A percentile compares a stretch with the other conserved stretches of the same genome.
phyloP scores from a whole-genome alignment of 2,113 vertebrate species.

The Corythoichthys haematopterus region DNA sequence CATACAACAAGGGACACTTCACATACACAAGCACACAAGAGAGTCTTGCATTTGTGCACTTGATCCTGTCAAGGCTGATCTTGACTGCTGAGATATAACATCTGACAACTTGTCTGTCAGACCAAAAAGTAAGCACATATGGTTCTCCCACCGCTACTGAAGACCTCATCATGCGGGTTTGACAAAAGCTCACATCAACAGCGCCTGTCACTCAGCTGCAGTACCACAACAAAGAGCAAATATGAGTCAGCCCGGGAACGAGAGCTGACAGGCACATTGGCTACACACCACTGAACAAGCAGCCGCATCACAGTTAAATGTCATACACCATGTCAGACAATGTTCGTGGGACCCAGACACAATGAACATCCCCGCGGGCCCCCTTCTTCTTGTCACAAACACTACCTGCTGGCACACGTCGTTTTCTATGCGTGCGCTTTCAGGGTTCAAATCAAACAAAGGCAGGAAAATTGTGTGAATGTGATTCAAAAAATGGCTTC shows the following conservation, averaged over 20 bases:
- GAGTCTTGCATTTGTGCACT: slow-evolving; percentile 11
- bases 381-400: slow-evolving; percentile 29
- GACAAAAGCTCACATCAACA: slow-evolving; percentile 28
- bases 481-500: slow-evolving; percentile 63
- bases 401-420: slow-evolving; percentile 8
- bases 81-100: background rate
- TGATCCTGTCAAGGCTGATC: slow-evolving; percentile 20
- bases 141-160: slow-evolving; percentile 7
- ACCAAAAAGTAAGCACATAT: background rate
- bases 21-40: slow-evolving; percentile 39
- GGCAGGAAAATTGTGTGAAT: slow-evolving; percentile 25
- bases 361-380: slow-evolving; percentile 47
- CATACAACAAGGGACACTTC: slow-evolving; percentile 28
- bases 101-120: slow-evolving; percentile 5
- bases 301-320: slow-evolving; percentile 56
- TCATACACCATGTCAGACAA: slow-evolving; percentile 56
- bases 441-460: slow-evolving; percentile 12
- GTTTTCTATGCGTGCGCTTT: slow-evolving; percentile 13
- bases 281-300: slow-evolving; percentile 39
- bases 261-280: slow-evolving; percentile 51
- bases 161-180: slow-evolving; percentile 18
- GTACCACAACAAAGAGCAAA: slow-evolving; percentile 54
- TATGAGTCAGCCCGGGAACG: slow-evolving; percentile 43
- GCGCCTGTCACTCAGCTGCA: slow-evolving; percentile 55
- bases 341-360: slow-evolving; percentile 45